Percentiles rank a stretch among this genome's conserved stretches.
These are phyloP conservation scores for Oscheius onirici DNA, from an alignment of 2,888 invertebrate genomes.

Conservation along the genomic window DNA sequence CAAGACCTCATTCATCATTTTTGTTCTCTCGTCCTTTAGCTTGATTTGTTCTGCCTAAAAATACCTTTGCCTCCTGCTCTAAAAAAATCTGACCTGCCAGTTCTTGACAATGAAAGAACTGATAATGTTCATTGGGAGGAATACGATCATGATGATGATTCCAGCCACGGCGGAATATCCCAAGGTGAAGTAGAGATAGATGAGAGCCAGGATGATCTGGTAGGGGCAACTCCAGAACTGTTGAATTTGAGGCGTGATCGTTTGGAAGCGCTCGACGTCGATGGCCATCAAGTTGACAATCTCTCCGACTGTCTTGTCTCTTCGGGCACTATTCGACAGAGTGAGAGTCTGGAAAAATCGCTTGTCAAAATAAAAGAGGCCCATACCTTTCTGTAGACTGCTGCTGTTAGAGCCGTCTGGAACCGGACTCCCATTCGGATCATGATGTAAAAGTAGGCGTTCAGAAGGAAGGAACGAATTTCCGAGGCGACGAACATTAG, in stretches of 20 bases:
- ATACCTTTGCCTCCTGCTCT: not conserved
- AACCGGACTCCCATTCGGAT: constrained; percentile 74
- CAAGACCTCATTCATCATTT: constrained; percentile 90
- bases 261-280: constrained; percentile 73
- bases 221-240: constrained; percentile 71
- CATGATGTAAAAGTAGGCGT: constrained; percentile 74
- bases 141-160: constrained; percentile 88
- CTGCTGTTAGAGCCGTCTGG: constrained; percentile 73
- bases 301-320: constrained; percentile 75
- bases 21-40: constrained; percentile 89
- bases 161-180: constrained; percentile 89
- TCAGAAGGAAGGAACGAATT: constrained; percentile 74
- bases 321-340: constrained; percentile 73
- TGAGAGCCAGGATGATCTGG: constrained; percentile 63
- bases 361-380: not conserved
- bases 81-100: constrained; percentile 45
- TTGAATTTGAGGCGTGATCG: constrained; percentile 70
- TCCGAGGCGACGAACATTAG: constrained; percentile 71
- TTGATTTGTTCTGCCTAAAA: constrained; percentile 83
- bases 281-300: constrained; percentile 76
- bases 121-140: constrained; percentile 77
- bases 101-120: constrained; percentile 52
- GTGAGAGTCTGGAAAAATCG: constrained; percentile 72
- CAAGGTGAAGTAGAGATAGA: constrained; percentile 74
- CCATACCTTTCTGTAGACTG: constrained; percentile 74